A percentile compares a stretch with the other conserved stretches of the same genome.
Conservation (phyloP, 2,888 invertebrate species). For the Caprella mutica region DNA sequence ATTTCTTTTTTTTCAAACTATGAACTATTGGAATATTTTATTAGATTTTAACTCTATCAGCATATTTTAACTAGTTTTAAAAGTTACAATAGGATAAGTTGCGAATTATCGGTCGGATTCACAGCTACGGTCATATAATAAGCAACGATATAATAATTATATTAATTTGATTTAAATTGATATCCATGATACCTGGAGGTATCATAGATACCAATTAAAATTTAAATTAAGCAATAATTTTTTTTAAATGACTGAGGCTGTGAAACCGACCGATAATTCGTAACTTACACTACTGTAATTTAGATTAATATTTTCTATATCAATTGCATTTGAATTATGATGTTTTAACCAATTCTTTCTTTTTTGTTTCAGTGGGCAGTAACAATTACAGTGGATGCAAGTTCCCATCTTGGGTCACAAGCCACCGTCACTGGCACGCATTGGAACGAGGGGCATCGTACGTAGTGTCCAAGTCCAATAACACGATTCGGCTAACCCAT, state of each 20-base stretch:
- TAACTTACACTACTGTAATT: neutral
- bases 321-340: neutral
- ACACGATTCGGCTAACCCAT: conserved; percentile 26
- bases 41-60: too few relatives aligned
- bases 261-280: too few relatives aligned
- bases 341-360: neutral
- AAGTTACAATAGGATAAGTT: too few relatives aligned
- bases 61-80: too few relatives aligned
- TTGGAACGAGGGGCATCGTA: conserved; percentile 60
- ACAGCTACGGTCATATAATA: too few relatives aligned
- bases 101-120: too few relatives aligned
- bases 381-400: conserved; percentile 58
- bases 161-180: neutral
- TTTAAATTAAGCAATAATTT: neutral
- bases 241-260: too few relatives aligned
- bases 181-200: too few relatives aligned
- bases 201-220: neutral
- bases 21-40: too few relatives aligned
- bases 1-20: too few relatives aligned
- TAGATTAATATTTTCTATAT: neutral
- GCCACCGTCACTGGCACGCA: conserved; percentile 68
- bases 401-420: conserved; percentile 65
- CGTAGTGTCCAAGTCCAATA: conserved; percentile 34
- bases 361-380: neutral
- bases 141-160: neutral